A percentile compares a stretch with the other conserved stretches of the same genome.
phyloP scores from a whole-genome alignment of 2,888 invertebrate genomes.

The Graphium colonna region DNA sequence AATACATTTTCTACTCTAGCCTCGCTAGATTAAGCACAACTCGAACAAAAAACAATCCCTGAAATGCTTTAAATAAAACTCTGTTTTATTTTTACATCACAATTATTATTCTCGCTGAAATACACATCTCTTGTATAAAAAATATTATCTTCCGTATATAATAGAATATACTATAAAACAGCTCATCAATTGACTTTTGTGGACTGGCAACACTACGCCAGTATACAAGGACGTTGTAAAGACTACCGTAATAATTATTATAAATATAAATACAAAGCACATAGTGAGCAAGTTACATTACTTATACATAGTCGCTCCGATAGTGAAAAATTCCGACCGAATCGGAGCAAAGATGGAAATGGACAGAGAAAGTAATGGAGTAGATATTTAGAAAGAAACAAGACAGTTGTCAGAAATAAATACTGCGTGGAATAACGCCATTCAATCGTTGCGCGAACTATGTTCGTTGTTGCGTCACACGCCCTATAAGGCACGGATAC shows the following conservation, averaged over 20 bases:
- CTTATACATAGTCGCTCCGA: constrained; percentile 38
- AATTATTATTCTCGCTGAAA: constrained; percentile 67
- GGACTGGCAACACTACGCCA: constrained; percentile 47
- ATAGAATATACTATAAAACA: constrained; percentile 42
- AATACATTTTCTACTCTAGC: constrained; percentile 66
- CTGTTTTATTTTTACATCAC: constrained; percentile 76
- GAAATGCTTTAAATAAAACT: constrained; percentile 78
- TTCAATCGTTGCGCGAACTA: constrained; percentile 44
- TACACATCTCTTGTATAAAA: constrained; percentile 65
- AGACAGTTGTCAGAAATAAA: constrained; percentile 32
- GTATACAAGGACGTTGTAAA: constrained; percentile 32
- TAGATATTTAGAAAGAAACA: constrained; percentile 25
- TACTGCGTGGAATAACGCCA: constrained; percentile 31
- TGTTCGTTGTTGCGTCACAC: constrained; percentile 39
- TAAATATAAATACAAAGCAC: constrained; percentile 66
- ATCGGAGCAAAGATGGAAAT: constrained; percentile 3
- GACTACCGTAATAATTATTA: constrained; percentile 54
- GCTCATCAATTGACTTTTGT: constrained; percentile 69
- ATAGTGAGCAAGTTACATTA: constrained; percentile 64
- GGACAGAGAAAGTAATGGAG: constrained; percentile 7
- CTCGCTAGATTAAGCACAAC: constrained; percentile 73
- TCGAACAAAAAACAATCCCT: constrained; percentile 67
- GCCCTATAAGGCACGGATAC: constrained; percentile 31
- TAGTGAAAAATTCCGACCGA: not conserved
- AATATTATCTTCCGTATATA: constrained; percentile 50